phyloP scores from a whole-genome alignment of 2,113 vertebrate species.

The Ariopsis seemanni region DNA sequence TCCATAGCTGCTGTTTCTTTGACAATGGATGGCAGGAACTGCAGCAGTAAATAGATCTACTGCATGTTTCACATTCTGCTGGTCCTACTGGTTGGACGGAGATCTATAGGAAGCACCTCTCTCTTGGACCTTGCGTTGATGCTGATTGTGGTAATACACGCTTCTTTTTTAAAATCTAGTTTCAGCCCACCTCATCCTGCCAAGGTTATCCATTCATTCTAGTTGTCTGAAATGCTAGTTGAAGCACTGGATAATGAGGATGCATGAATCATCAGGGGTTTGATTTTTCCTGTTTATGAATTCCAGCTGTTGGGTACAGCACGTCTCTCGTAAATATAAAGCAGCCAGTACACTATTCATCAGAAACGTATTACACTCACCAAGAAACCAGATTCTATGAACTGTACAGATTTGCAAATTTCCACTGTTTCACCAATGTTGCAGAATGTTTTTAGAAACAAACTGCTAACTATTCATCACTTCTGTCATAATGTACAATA shows the following conservation, averaged over 20 bases:
- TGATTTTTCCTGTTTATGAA: background rate
- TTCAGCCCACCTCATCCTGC: background rate
- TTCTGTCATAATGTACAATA: background rate
- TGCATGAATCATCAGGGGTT: background rate
- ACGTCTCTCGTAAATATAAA: background rate
- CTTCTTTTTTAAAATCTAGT: background rate
- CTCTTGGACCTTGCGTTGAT: slow-evolving; percentile 54
- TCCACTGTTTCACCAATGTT: background rate
- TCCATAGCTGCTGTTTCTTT: slow-evolving; percentile 61
- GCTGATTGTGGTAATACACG: background rate
- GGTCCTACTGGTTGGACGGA: background rate
- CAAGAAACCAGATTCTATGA: background rate
- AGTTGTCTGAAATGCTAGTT: background rate
- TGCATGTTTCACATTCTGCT: background rate
- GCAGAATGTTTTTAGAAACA: background rate
- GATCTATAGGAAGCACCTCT: slow-evolving; percentile 43
- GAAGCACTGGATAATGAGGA: background rate
- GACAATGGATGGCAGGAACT: background rate
- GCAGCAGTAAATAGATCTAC: background rate
- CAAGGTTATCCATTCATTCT: background rate
- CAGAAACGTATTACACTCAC: background rate
- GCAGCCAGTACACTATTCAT: background rate
- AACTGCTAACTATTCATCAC: background rate
- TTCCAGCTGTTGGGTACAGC: background rate
- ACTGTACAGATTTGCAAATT: background rate